A percentile compares a stretch with the other conserved stretches of the same genome.
Conservation (phyloP, 2,888 invertebrate species). For the Harpalus rubripes region DNA sequence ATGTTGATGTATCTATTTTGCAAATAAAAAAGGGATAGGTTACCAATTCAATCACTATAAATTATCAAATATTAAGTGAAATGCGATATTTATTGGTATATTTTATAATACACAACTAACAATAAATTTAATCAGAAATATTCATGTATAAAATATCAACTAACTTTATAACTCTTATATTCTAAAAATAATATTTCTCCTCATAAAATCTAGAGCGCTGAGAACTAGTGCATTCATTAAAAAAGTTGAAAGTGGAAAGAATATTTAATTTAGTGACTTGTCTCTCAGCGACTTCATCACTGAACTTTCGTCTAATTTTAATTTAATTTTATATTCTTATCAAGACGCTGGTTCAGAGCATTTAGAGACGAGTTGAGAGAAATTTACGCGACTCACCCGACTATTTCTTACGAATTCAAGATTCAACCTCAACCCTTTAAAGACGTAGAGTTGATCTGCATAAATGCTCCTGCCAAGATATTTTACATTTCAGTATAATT, state of each 20-base stretch:
- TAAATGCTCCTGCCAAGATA: no score
- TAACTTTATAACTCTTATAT: no score
- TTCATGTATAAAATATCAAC: no score
- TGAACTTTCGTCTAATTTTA: conserved; percentile 47
- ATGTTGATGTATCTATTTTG: no score
- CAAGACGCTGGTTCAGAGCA: conserved; percentile 9
- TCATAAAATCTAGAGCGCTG: not conserved
- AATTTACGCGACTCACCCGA: conserved; percentile 14
- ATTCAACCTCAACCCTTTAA: not conserved
- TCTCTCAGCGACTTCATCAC: conserved; percentile 40
- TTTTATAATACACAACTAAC: no score
- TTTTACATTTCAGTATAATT: no score
- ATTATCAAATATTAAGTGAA: no score
- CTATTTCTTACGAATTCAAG: conserved; percentile 6
- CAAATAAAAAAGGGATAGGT: no score
- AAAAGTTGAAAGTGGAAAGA: conserved; percentile 33
- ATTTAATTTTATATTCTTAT: conserved; percentile 45
- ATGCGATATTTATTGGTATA: no score
- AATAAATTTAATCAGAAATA: no score
- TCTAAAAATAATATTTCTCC: no score
- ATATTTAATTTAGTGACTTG: conserved; percentile 43
- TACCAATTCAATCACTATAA: no score
- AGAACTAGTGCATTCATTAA: conserved; percentile 11
- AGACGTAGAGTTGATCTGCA: not conserved
- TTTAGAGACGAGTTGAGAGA: conserved; percentile 4